Evolutionary conservation across 2,888 invertebrate genomes (phyloP).

Genomic region (Limnephilus auricula): DNA sequence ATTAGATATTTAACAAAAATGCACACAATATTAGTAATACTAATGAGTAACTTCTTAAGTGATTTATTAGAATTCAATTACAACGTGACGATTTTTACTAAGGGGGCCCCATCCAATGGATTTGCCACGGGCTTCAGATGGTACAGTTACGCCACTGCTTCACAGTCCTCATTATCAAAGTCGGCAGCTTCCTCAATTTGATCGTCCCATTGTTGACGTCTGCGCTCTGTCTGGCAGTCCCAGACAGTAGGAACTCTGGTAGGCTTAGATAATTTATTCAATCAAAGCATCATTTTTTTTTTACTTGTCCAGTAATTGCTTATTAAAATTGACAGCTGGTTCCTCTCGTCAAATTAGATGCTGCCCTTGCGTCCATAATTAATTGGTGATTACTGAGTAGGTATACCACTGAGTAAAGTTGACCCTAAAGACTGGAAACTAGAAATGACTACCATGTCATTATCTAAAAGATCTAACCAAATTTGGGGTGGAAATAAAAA

Average conservation of each 20-base stretch:
- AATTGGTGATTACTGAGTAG: not conserved
- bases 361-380: not conserved
- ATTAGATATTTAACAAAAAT: too few relatives aligned
- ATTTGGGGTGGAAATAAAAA: too few relatives aligned
- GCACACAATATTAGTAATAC: too few relatives aligned
- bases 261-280: not conserved
- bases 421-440: too few relatives aligned
- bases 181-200: conserved; percentile 22
- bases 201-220: conserved; percentile 27
- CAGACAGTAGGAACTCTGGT: not conserved
- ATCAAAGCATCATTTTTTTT: not conserved
- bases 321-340: not conserved
- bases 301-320: conserved; percentile 6
- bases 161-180: not conserved
- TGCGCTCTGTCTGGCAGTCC: conserved; percentile 16
- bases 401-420: not conserved
- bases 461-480: too few relatives aligned
- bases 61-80: too few relatives aligned
- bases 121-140: too few relatives aligned
- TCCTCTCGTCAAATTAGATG: conserved; percentile 3
- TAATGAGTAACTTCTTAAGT: too few relatives aligned
- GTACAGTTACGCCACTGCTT: too few relatives aligned
- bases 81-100: too few relatives aligned
- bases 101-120: too few relatives aligned
- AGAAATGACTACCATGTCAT: too few relatives aligned